These are phyloP conservation scores for Wiebesia pumilae DNA, from an alignment of 1,140 invertebrate genomes.

Conservation along the genomic window DNA sequence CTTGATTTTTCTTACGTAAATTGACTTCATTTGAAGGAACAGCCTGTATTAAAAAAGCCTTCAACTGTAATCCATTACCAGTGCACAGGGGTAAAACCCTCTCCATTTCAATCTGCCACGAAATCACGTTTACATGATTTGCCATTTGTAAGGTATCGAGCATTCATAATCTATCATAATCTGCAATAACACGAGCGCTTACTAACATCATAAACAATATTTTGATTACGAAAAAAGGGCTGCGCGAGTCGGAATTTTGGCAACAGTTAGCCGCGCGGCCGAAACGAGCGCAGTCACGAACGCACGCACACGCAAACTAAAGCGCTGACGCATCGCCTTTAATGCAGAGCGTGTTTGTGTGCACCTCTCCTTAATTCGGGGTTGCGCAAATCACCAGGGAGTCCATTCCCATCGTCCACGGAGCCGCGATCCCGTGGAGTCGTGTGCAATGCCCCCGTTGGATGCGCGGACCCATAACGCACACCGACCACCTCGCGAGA, in stretches of 20 bases:
- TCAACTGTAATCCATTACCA: neutral
- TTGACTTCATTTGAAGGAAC: neutral
- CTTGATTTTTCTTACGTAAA: neutral
- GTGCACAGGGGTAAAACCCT: neutral
- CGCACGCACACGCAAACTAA: neutral
- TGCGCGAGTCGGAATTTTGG: neutral
- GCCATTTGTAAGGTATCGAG: neutral
- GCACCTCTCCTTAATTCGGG: neutral
- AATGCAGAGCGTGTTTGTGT: no score
- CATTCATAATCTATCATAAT: conserved; percentile 1
- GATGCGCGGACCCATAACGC: no score
- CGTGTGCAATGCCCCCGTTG: no score
- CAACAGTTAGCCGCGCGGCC: no score
- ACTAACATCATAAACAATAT: neutral
- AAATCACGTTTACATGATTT: neutral
- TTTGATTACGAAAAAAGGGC: conserved; percentile 24
- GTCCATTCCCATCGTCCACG: no score
- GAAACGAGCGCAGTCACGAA: no score
- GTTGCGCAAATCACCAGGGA: neutral
- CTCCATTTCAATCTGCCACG: neutral
- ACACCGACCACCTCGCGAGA: neutral
- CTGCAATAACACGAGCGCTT: neutral
- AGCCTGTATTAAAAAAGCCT: neutral
- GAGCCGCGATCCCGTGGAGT: no score
- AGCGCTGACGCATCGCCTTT: neutral